Percentiles rank a stretch among this genome's conserved stretches.
These are phyloP conservation scores for Chaenodraco wilsoni DNA, from an alignment of 2,797 vertebrate genomes.

Conservation along the genomic window DNA sequence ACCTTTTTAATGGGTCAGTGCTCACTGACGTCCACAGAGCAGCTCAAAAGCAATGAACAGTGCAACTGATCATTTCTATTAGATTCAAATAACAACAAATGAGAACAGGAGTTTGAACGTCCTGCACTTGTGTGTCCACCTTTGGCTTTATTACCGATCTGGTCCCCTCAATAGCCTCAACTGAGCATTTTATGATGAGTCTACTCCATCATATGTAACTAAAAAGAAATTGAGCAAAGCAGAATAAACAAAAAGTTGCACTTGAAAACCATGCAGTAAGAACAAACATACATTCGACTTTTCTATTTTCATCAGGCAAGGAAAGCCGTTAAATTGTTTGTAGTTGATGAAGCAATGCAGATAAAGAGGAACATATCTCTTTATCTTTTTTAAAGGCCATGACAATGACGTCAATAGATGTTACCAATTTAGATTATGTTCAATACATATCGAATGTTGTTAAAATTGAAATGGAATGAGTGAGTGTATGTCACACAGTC, in stretches of 20 bases:
- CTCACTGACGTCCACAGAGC: conserved; percentile 16
- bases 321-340: conserved; percentile 38
- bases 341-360: conserved; percentile 35
- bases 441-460: conserved; percentile 29
- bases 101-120: conserved; percentile 24
- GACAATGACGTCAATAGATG: conserved; percentile 19
- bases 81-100: conserved; percentile 37
- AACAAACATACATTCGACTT: conserved; percentile 49
- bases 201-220: conserved; percentile 32
- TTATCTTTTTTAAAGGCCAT: conserved; percentile 45
- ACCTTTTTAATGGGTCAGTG: conserved; percentile 23
- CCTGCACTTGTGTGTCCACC: conserved; percentile 16
- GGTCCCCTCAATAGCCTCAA: conserved; percentile 11
- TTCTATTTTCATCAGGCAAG: conserved; percentile 58
- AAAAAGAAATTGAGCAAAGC: conserved; percentile 45
- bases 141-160: conserved; percentile 17
- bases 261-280: conserved; percentile 70
- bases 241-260: conserved; percentile 44
- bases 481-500: conserved; percentile 28
- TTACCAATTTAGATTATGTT: conserved; percentile 17
- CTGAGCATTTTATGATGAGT: conserved; percentile 20
- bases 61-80: conserved; percentile 18
- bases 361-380: conserved; percentile 30
- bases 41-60: conserved; percentile 18
- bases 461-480: conserved; percentile 32